A percentile compares a stretch with the other conserved stretches of the same genome.
Evolutionary conservation across 1,140 invertebrate genomes (phyloP).

Genomic region (Cecropterus lyciades): DNA sequence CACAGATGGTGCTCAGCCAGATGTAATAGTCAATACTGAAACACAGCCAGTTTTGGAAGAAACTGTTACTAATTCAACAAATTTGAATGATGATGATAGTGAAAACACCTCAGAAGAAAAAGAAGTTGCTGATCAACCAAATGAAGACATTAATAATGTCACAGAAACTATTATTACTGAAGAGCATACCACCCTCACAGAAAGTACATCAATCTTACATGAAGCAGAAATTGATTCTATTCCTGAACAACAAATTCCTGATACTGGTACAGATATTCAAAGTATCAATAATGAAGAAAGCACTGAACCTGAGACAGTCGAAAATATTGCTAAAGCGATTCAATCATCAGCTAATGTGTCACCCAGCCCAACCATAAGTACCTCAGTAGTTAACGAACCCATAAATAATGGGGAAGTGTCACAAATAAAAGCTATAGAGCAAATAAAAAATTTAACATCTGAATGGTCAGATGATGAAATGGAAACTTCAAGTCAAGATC

Average conservation of each 20-base stretch:
- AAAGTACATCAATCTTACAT: slow-evolving; percentile 14
- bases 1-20: slow-evolving; percentile 1
- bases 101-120: slow-evolving; percentile 5
- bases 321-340: slow-evolving; percentile 50
- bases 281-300: slow-evolving; percentile 24
- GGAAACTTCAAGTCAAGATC: slow-evolving; percentile 41
- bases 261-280: not conserved
- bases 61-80: not conserved
- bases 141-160: slow-evolving; percentile 15
- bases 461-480: slow-evolving; percentile 81
- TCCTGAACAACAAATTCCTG: slow-evolving; percentile 3
- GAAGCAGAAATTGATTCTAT: slow-evolving; percentile 1
- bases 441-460: slow-evolving; percentile 65
- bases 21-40: slow-evolving; percentile 2
- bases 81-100: slow-evolving; percentile 5
- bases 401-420: slow-evolving; percentile 29
- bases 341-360: not conserved
- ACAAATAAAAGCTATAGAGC: slow-evolving; percentile 45
- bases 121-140: slow-evolving; percentile 19
- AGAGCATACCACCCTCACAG: slow-evolving; percentile 20
- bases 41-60: slow-evolving; percentile 3
- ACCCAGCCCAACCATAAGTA: not conserved
- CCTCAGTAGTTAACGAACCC: slow-evolving; percentile 11
- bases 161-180: slow-evolving; percentile 2
- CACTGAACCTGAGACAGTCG: slow-evolving; percentile 43